These are phyloP conservation scores for Rhogogaster chlorosoma DNA, from an alignment of 2,888 invertebrate genomes.

Conservation along the genomic window DNA sequence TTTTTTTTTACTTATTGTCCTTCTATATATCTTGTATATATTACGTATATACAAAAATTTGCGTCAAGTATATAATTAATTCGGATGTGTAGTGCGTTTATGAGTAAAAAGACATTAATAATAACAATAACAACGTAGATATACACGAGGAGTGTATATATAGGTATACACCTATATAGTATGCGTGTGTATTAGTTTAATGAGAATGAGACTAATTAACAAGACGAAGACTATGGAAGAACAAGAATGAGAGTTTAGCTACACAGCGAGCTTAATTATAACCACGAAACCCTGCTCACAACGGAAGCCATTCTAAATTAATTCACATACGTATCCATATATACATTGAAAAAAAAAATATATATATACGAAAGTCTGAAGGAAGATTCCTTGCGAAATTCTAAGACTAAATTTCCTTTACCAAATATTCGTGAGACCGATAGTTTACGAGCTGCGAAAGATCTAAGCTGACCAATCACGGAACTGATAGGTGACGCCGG, in stretches of 20 bases:
- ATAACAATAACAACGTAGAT: background rate
- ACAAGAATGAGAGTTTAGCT: background rate
- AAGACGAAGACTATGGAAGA: background rate
- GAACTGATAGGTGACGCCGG: too few species aligned
- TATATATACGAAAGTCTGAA: too few species aligned
- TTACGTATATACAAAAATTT: too few species aligned
- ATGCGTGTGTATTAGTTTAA: background rate
- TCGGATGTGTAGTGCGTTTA: background rate
- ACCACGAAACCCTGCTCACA: background rate
- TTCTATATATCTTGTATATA: too few species aligned
- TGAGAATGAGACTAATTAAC: conserved; percentile 27
- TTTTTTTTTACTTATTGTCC: too few species aligned
- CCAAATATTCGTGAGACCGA: too few species aligned
- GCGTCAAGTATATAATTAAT: too few species aligned
- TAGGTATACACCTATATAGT: background rate
- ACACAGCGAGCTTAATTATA: background rate
- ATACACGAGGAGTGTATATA: background rate
- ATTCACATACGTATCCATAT: background rate
- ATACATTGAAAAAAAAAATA: too few species aligned
- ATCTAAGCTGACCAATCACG: too few species aligned
- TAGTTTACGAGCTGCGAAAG: too few species aligned
- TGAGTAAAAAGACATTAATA: background rate
- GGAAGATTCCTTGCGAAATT: too few species aligned
- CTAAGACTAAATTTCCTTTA: too few species aligned
- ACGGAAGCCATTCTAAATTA: conserved; percentile 37